Percentiles rank a stretch among this genome's conserved stretches.
Evolutionary conservation across 2,888 invertebrate genomes (phyloP).

Genomic region (Chromoteleia sp.): DNA sequence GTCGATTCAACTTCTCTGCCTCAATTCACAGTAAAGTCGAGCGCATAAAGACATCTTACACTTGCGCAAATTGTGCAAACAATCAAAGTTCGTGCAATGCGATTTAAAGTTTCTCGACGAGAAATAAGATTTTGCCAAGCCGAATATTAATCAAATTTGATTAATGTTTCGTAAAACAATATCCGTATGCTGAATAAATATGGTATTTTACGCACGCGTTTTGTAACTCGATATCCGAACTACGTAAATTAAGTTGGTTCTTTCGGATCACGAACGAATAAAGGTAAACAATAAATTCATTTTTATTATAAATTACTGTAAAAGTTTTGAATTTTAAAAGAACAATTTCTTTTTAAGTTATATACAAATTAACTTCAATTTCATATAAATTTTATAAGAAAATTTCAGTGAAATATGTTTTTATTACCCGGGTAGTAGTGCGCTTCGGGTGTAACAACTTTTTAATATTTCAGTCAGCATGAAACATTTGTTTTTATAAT

Average conservation of each 20-base stretch:
- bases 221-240: slow-evolving; percentile 6
- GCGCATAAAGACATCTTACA: slow-evolving; percentile 63
- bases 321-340: too few species aligned
- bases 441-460: too few species aligned
- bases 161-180: slow-evolving; percentile 58
- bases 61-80: slow-evolving; percentile 68
- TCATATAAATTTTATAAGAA: too few species aligned
- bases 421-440: too few species aligned
- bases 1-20: slow-evolving; percentile 64
- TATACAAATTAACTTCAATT: too few species aligned
- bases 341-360: too few species aligned
- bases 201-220: slow-evolving; percentile 3
- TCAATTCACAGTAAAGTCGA: slow-evolving; percentile 59
- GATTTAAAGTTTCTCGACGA: slow-evolving; percentile 66
- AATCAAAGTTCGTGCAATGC: slow-evolving; percentile 69
- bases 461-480: too few species aligned
- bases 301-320: too few species aligned
- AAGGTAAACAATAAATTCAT: too few species aligned
- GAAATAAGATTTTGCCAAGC: slow-evolving; percentile 63
- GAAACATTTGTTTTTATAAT: too few species aligned
- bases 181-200: slow-evolving; percentile 37
- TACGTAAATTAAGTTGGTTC: slow-evolving; percentile 12
- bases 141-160: slow-evolving; percentile 66
- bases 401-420: too few species aligned
- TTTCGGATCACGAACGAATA: too few species aligned